Percentiles rank a stretch among this genome's conserved stretches.
phyloP scores from a whole-genome alignment of 2,797 vertebrate species.

The Rhinella marina region DNA sequence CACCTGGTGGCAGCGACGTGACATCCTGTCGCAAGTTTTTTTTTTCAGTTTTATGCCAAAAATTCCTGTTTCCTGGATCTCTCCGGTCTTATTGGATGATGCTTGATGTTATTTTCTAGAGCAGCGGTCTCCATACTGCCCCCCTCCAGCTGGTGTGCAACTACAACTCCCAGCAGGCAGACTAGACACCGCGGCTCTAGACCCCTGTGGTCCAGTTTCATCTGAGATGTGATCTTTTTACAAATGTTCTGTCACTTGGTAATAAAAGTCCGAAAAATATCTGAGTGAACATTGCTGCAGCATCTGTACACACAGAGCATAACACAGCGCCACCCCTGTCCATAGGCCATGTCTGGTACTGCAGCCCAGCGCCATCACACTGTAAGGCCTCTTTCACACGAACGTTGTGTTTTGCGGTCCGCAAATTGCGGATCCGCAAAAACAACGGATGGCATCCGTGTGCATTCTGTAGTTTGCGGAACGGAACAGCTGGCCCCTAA shows the following conservation, averaged over 20 bases:
- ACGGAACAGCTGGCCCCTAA: too few relatives aligned
- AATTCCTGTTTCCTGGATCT: neutral
- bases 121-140: neutral
- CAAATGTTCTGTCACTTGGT: constrained; percentile 36
- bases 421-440: too few relatives aligned
- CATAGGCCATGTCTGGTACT: too few relatives aligned
- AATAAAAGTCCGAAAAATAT: constrained; percentile 45
- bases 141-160: neutral
- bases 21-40: neutral
- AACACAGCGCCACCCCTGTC: too few relatives aligned
- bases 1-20: neutral
- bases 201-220: neutral
- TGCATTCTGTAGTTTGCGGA: too few relatives aligned
- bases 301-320: neutral
- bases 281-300: neutral
- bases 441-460: too few relatives aligned
- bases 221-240: constrained; percentile 48
- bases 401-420: too few relatives aligned
- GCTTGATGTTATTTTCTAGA: neutral
- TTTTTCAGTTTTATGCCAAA: constrained; percentile 15
- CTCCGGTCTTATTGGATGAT: neutral
- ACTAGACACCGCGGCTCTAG: neutral
- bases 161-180: neutral
- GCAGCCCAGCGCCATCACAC: too few relatives aligned
- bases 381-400: too few relatives aligned